These are phyloP conservation scores for Heteromyza rotundicornis DNA, from an alignment of 2,888 invertebrate species.

Conservation along the genomic window DNA sequence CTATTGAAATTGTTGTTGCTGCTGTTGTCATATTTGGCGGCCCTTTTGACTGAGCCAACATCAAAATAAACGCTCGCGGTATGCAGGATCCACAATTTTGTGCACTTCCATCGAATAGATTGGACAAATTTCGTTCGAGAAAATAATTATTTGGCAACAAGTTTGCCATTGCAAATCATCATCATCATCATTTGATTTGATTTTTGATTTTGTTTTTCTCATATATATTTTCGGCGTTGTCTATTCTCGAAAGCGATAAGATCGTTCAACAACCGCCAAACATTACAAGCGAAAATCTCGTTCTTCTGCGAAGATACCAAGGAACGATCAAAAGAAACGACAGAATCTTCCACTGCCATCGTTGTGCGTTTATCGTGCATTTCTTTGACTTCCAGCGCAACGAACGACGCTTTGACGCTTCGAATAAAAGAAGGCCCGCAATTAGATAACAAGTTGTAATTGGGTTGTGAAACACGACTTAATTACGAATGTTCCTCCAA, in stretches of 20 bases:
- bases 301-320: background rate
- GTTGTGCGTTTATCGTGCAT: slow-evolving; percentile 18
- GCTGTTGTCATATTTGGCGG: slow-evolving; percentile 27
- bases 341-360: slow-evolving; percentile 23
- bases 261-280: background rate
- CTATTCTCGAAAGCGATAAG: background rate
- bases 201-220: no score
- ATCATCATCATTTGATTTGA: no score
- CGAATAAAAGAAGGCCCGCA: slow-evolving; percentile 35
- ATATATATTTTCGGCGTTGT: no score
- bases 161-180: no score
- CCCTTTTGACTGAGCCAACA: no score
- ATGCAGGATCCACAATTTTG: no score
- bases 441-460: slow-evolving; percentile 59
- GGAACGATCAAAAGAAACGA: slow-evolving; percentile 9
- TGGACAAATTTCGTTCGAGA: no score
- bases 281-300: slow-evolving; percentile 4
- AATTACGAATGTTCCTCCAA: slow-evolving; percentile 48
- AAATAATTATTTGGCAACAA: no score
- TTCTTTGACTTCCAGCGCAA: background rate
- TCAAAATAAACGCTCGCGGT: background rate
- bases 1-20: slow-evolving; percentile 33
- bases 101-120: no score
- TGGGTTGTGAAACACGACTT: slow-evolving; percentile 60
- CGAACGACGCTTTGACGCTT: slow-evolving; percentile 5